Percentiles rank a stretch among this genome's conserved stretches.
These are phyloP conservation scores for Candoia aspera DNA, from an alignment of 2,113 vertebrate species.

Conservation along the genomic window DNA sequence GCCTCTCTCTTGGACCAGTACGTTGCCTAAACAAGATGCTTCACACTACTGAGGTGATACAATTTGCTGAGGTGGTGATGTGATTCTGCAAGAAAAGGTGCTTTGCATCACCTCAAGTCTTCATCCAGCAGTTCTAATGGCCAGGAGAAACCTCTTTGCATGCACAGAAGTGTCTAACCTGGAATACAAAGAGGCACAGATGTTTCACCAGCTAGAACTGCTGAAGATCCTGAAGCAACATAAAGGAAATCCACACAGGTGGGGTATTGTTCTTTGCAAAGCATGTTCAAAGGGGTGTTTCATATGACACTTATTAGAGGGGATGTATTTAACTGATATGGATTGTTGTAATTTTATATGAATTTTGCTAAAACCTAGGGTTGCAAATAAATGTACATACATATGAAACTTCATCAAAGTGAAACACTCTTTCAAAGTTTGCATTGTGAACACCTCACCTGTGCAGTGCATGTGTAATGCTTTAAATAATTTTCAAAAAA, in stretches of 20 bases:
- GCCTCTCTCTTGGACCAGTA: background rate
- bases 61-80: background rate
- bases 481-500: too few relatives aligned
- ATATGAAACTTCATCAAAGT: background rate
- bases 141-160: background rate
- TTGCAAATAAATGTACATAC: too few relatives aligned
- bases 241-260: background rate
- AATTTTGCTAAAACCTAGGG: too few relatives aligned
- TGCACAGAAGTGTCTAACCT: background rate
- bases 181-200: background rate
- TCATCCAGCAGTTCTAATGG: background rate
- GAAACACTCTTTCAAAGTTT: background rate
- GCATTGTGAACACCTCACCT: background rate
- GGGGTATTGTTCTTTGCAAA: background rate
- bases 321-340: too few relatives aligned
- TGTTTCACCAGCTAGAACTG: background rate
- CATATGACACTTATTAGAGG: background rate
- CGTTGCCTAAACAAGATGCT: background rate
- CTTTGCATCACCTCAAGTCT: background rate
- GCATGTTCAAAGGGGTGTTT: background rate
- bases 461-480: background rate
- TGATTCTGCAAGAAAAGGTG: background rate
- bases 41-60: background rate
- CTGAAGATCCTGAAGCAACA: background rate
- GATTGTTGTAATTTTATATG: too few relatives aligned